Evolutionary conservation across 2,113 vertebrate genomes (phyloP), one percentile per base, ranked within the genome.

Genomic region (Pagrus major): DNA sequence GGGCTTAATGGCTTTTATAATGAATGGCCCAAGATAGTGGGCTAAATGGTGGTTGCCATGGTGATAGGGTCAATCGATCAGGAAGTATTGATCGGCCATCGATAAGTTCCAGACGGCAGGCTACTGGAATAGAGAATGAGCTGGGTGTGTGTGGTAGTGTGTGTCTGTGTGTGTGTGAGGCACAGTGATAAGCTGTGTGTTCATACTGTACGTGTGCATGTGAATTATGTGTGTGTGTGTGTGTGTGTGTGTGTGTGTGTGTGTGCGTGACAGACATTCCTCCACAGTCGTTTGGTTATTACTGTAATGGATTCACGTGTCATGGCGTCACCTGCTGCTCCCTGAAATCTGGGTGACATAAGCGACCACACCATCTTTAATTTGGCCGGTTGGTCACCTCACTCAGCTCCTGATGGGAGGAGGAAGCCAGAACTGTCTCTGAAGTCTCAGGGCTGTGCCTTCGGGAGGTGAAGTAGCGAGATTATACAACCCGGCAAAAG

Each of bases 11-110:
- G 90, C 86, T 89, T 93, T 81, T 86, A 89, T 92, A 93, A 93
- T 90, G 91, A 93, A 93, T 90, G 89, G 89, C 85, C 86, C 59
- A 18, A 81, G 89, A 92, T 91, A 88, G 87, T 75, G 76, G 83
- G 78, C 91, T 93, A 93, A 93, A 92, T 91, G 91, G 84, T 84
- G 81, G 93, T 93, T 93, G 86, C 93, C 72, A 93, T 93, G 85
- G 91, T 76, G 86, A 93, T 85, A 29, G 88, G 88, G 85, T 86
- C 88, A 88, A 91, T 93, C 86, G 90, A 93, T 93, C 87, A 87
- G 80, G 31, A 73, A 83, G 79, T 91, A 93, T 93, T 77, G 91
- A 93, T 83, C 35, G 81, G 67, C 49, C 87, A 93, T 92, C 84
- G 91, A 93, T 93, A 91, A 79, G 85, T 88, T 91, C 78, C 86